Conservation (phyloP, 2,113 vertebrate genomes). For the Coregonus clupeaformis region DNA sequence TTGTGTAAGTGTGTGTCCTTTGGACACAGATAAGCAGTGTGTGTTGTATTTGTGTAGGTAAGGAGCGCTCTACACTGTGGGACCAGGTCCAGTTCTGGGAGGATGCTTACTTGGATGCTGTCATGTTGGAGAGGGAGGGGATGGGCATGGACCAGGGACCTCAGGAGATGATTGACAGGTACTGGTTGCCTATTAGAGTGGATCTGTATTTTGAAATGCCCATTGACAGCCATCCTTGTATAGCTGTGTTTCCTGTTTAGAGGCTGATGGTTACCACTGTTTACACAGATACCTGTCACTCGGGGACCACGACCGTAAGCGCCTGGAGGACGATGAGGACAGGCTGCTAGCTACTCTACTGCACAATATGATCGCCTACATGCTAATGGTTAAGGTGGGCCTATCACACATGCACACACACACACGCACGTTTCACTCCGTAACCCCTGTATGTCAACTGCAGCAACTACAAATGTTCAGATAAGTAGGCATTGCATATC, state of each 20-base stretch:
- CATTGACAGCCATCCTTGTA: no score
- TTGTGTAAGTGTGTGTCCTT: background rate
- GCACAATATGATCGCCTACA: constrained; percentile 95
- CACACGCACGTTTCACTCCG: background rate
- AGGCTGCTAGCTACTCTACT: constrained; percentile 87
- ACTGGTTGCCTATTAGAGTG: background rate
- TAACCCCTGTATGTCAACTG: no score
- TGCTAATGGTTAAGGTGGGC: constrained; percentile 92
- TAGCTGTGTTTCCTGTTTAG: background rate
- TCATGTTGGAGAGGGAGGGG: constrained; percentile 97
- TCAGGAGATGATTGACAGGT: constrained; percentile 99
- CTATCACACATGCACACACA: background rate
- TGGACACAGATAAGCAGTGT: constrained; percentile 5
- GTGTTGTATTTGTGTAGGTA: constrained; percentile 74
- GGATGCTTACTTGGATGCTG: constrained; percentile 93
- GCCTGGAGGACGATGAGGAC: constrained; percentile 97
- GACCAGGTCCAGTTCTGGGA: constrained; percentile 99
- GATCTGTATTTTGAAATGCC: background rate
- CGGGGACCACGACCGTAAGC: constrained; percentile 93
- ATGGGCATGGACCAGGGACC: constrained; percentile 99
- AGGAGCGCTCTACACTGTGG: constrained; percentile 97
- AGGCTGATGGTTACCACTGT: background rate
- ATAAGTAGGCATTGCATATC: no score
- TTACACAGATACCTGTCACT: constrained; percentile 86
- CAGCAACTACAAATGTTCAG: no score